Conservation (phyloP, 2,797 vertebrate species). For the Ctenopoma multispine region DNA sequence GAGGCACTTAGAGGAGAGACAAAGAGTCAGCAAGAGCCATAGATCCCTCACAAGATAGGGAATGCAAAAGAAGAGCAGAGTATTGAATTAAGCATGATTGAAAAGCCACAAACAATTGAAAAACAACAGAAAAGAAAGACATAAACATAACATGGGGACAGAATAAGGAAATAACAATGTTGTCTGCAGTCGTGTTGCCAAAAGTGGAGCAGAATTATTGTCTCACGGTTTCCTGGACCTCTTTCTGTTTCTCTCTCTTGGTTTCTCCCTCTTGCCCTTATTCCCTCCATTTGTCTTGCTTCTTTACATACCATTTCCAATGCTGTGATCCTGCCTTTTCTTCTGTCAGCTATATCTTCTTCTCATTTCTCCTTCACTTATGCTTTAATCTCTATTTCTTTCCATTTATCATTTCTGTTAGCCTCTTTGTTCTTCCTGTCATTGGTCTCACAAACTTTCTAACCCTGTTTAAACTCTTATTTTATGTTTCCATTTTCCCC, state of each 20-base stretch:
- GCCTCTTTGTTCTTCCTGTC: constrained; percentile 16
- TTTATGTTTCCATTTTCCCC: constrained; percentile 32
- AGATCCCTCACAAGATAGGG: not conserved
- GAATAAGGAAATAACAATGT: constrained; percentile 37
- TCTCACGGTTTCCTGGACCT: constrained; percentile 9
- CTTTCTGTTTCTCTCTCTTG: constrained; percentile 18
- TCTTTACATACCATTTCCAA: constrained; percentile 43
- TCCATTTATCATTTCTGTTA: constrained; percentile 15
- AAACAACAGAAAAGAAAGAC: constrained; percentile 25
- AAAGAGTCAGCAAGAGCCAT: constrained; percentile 10
- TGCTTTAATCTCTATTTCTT: constrained; percentile 42
- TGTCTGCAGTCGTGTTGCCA: constrained; percentile 40
- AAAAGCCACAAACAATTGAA: constrained; percentile 34
- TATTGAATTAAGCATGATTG: constrained; percentile 40
- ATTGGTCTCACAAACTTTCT: constrained; percentile 12
- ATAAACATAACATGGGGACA: constrained; percentile 26
- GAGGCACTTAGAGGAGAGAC: constrained; percentile 14
- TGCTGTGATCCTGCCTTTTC: constrained; percentile 35
- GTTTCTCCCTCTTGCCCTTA: constrained; percentile 26
- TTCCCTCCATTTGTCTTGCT: constrained; percentile 45
- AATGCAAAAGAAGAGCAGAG: constrained; percentile 8
- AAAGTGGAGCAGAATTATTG: constrained; percentile 49
- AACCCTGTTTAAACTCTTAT: constrained; percentile 34
- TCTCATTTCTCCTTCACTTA: constrained; percentile 18
- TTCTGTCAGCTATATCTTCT: constrained; percentile 13